Evolutionary conservation across 2,113 vertebrate genomes (phyloP).

Genomic region (Xenopus laevis): DNA sequence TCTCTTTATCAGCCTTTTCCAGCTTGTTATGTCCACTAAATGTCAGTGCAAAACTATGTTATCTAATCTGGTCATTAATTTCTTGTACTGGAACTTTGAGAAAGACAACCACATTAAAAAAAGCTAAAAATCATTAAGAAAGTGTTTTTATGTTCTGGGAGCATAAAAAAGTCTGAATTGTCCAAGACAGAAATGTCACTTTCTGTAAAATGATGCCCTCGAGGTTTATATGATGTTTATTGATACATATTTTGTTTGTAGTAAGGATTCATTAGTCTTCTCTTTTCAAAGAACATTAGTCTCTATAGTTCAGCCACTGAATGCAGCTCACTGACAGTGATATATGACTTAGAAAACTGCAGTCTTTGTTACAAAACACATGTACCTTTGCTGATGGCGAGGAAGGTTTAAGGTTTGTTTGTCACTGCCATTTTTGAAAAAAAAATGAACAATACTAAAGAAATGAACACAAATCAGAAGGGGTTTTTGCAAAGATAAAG

Average conservation of each 20-base stretch:
- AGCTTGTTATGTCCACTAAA: constrained; percentile 1
- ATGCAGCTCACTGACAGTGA: constrained; percentile 31
- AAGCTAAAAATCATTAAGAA: background rate
- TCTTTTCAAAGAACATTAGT: constrained; percentile 39
- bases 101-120: background rate
- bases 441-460: background rate
- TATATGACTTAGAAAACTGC: constrained; percentile 24
- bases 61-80: constrained; percentile 4
- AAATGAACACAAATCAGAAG: background rate
- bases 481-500: background rate
- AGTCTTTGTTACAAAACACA: constrained; percentile 18
- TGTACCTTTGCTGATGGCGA: constrained; percentile 12
- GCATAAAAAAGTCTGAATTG: constrained; percentile 19
- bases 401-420: constrained; percentile 4
- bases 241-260: constrained; percentile 43
- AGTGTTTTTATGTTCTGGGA: constrained; percentile 7
- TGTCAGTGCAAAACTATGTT: background rate
- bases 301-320: constrained; percentile 29
- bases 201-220: constrained; percentile 33
- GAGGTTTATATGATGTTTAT: constrained; percentile 36
- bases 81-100: constrained; percentile 2
- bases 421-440: constrained; percentile 1
- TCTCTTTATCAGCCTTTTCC: background rate
- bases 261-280: constrained; percentile 43
- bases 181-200: constrained; percentile 26